Evolutionary conservation across 2,888 invertebrate genomes (phyloP), one percentile per base, ranked within the genome.

Genomic region (Drosophila kambysellisi): DNA sequence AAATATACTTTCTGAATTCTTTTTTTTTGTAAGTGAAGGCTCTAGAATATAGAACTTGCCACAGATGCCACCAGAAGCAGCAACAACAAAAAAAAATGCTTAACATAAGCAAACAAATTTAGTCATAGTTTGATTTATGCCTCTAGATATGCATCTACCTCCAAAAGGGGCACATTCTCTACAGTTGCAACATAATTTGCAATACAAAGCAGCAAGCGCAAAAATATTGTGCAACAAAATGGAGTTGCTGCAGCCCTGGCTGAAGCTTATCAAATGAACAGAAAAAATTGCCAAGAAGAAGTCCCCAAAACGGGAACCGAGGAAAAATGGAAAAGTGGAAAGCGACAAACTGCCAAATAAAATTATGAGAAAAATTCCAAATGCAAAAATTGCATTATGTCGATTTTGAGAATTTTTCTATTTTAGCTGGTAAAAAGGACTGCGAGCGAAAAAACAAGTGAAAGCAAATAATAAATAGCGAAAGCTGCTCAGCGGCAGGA

Each of bases 351-450:
- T 48, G 57, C 56, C 58, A 59, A 60, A 69, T 66, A 50, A 81
- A 77, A 74, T 74, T 64, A 71, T 75, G 70, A 60, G 59, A 74
- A 79, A 82, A 79, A 79, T 76, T 66, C 56, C 54, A 72, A 68
- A 76, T 70, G 86, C 78, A 78, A 63, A 88, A 86, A 86, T 86
- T 86, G 83, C 87, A 86, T 86, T 86, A 88, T 75, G 85, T 83
- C 85, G 85, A 86, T 85, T 85, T 81, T 80, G 88, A 76, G 75
- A 70, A 85, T 82, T 82, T 81, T 73, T 57, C 53, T 63, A 61
- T 75, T 54, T 70, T 59, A 29, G 61, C 79, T 79, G 74, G 65
- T 70, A 67, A 68, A 68, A 53, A 50, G 58, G 46, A 70, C 43
- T 25, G 46, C 5, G 25, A 39, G 50, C n/a, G 12, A 52, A 58